Conservation (phyloP, 2,888 invertebrate genomes). For the Drosophila hamatofila region DNA sequence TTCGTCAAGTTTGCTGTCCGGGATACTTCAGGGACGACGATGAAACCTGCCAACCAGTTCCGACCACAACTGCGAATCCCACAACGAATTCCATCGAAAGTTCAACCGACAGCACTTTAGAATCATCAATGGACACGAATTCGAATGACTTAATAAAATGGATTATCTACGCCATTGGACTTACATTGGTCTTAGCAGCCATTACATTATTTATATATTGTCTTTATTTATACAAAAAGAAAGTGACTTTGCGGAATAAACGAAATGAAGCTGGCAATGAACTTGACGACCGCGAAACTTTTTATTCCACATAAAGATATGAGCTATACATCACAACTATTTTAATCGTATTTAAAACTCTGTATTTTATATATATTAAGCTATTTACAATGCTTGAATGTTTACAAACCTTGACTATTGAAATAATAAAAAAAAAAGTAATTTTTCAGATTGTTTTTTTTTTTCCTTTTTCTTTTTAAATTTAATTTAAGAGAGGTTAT, state of each 20-base stretch:
- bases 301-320: neutral
- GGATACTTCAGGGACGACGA: slow-evolving; percentile 31
- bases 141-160: neutral
- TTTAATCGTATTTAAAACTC: neutral
- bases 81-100: neutral
- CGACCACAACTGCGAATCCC: slow-evolving; percentile 1
- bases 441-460: neutral
- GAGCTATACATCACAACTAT: no score
- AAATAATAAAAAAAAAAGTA: neutral
- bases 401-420: neutral
- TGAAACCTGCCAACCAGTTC: slow-evolving; percentile 17
- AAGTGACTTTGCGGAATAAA: neutral
- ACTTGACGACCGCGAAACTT: neutral
- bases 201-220: neutral
- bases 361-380: neutral
- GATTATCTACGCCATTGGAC: neutral
- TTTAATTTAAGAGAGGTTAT: no score
- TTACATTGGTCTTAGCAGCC: neutral
- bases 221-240: neutral
- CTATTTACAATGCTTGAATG: no score
- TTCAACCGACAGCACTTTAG: neutral
- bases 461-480: no score
- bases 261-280: neutral
- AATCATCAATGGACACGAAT: neutral
- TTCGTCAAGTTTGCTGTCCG: slow-evolving; percentile 31